phyloP scores from a whole-genome alignment of 2,113 vertebrate genomes.

The Noctilio leporinus region DNA sequence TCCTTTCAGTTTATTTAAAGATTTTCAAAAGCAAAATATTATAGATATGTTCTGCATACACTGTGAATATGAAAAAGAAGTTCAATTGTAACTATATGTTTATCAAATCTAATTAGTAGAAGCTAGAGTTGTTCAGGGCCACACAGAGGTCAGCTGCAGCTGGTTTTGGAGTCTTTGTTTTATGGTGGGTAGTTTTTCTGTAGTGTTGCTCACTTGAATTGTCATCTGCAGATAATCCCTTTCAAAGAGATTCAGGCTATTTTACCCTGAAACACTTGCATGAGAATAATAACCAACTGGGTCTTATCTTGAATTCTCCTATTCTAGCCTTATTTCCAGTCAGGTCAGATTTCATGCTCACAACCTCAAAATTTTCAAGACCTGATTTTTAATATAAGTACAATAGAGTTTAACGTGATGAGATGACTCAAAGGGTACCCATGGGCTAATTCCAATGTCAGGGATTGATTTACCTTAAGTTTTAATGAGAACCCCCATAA shows the following conservation, averaged over 20 bases:
- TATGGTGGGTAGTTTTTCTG: not conserved
- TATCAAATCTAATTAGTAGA: constrained; percentile 16
- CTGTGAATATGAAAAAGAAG: not conserved
- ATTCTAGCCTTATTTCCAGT: not conserved
- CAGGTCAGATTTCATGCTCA: not conserved
- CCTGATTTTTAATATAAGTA: not conserved
- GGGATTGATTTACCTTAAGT: constrained; percentile 57
- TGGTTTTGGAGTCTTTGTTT: not conserved
- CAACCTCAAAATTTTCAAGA: not conserved
- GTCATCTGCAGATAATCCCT: not conserved
- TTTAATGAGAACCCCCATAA: constrained; percentile 64
- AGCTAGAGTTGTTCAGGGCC: not conserved
- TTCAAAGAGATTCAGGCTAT: not conserved
- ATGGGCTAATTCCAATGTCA: constrained; percentile 37
- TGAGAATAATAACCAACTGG: not conserved
- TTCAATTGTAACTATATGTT: not conserved
- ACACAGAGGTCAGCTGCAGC: not conserved
- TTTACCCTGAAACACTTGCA: not conserved
- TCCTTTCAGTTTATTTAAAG: not conserved
- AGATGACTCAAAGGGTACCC: constrained; percentile 62
- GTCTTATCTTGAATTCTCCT: not conserved
- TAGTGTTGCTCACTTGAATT: not conserved
- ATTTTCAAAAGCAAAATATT: not conserved
- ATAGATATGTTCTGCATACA: not conserved
- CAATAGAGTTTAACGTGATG: constrained; percentile 59